These are phyloP conservation scores for Heloderma charlesbogerti DNA, from an alignment of 2,113 vertebrate species.

Conservation along the genomic window DNA sequence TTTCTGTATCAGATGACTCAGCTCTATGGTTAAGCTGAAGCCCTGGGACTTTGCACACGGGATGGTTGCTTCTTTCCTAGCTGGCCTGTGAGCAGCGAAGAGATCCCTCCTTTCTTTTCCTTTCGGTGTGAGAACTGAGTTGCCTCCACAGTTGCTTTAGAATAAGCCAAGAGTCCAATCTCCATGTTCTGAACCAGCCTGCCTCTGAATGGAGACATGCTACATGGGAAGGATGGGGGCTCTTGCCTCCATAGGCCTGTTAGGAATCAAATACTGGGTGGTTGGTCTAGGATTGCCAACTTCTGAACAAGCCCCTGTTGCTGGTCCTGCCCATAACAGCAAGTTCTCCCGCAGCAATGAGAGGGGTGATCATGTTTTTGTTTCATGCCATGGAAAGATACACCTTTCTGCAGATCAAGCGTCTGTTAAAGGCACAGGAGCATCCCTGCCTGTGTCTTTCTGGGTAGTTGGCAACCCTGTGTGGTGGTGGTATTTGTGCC, in stretches of 20 bases:
- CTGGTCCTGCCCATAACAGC: background rate
- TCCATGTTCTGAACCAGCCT: background rate
- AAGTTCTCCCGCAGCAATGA: background rate
- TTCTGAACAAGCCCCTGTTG: background rate
- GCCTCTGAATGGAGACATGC: background rate
- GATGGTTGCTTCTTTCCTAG: too few relatives aligned
- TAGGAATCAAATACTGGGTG: background rate
- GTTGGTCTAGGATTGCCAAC: background rate
- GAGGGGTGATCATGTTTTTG: background rate
- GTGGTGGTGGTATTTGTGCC: background rate
- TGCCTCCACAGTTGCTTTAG: background rate
- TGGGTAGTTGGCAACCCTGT: background rate
- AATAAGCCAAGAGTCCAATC: background rate
- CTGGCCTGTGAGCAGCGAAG: background rate
- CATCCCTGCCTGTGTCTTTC: background rate
- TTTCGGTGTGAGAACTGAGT: background rate
- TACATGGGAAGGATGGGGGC: background rate
- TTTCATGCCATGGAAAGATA: background rate
- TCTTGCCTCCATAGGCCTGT: background rate
- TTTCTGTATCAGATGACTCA: too few relatives aligned
- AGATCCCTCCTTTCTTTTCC: background rate
- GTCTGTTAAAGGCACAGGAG: background rate
- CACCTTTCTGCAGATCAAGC: background rate
- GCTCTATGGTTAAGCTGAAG: too few relatives aligned
- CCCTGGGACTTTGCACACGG: too few relatives aligned